Conservation (phyloP, 2,797 vertebrate genomes). For the Galago senegalensis region DNA sequence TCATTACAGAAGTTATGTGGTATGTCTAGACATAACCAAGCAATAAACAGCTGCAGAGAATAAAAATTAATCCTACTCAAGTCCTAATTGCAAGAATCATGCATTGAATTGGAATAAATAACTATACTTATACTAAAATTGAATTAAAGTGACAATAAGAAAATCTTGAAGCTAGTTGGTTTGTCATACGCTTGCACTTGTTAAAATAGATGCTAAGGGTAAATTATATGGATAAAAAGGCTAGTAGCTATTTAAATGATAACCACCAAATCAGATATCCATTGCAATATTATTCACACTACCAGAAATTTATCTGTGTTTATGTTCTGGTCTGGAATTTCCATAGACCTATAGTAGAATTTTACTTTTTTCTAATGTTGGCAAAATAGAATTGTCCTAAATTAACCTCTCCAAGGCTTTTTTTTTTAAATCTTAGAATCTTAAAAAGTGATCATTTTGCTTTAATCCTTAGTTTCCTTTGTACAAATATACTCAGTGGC, state of each 20-base stretch:
- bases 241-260: conserved; percentile 25
- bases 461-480: conserved; percentile 11
- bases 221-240: neutral
- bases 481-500: neutral
- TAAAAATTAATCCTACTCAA: conserved; percentile 83
- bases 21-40: conserved; percentile 83
- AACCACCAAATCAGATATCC: neutral
- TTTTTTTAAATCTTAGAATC: conserved; percentile 14
- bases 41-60: conserved; percentile 78
- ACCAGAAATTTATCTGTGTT: neutral
- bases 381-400: neutral
- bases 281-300: neutral
- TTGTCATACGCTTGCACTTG: conserved; percentile 65
- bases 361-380: conserved; percentile 58
- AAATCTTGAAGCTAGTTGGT: conserved; percentile 74
- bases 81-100: conserved; percentile 81
- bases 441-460: conserved; percentile 26
- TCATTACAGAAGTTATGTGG: conserved; percentile 80
- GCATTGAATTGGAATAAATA: conserved; percentile 84
- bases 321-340: conserved; percentile 23
- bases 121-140: conserved; percentile 76
- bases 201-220: neutral
- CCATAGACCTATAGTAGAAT: neutral
- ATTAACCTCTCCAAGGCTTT: neutral
- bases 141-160: conserved; percentile 67